Evolutionary conservation across 1,140 invertebrate species (phyloP), one percentile per base, ranked within the genome.

Genomic region (Nautilus pompilius): DNA sequence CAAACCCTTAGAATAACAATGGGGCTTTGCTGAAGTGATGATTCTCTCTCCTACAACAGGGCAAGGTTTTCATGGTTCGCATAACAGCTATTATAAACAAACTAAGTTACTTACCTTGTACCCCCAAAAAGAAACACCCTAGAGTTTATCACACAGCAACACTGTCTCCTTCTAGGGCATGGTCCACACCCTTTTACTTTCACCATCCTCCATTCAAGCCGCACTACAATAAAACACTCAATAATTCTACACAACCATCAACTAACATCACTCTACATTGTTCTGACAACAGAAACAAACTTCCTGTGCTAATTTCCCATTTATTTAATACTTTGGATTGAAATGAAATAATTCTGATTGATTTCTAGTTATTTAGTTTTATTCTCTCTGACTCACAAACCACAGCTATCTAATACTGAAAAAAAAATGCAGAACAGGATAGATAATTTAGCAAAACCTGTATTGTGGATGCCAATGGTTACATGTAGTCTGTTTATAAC

Each of bases 61-160:
- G n/a, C n/a, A n/a, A n/a, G n/a, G n/a, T n/a, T n/a, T n/a, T n/a
- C n/a, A n/a, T n/a, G n/a, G n/a, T n/a, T n/a, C n/a, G n/a, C n/a
- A n/a, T n/a, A n/a, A n/a, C n/a, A n/a, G n/a, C n/a, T n/a, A n/a
- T n/a, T n/a, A n/a, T n/a, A n/a, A n/a, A n/a, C n/a, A n/a, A n/a
- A n/a, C n/a, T n/a, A n/a, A n/a, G n/a, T n/a, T n/a, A n/a, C 51
- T 55, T 69, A 72, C 71, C 90, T 92, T 58, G 92, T 93, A 46
- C 93, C 93, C 34, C 93, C 93, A 83, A 95, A 95, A 41, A 95
- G 81, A 75, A 88, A 93, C 58, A 93, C 85, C 73, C 87, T 85
- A 67, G 89, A 85, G 22, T 85, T 87, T 67, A 90, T 86, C 4
- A 91, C 82, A 69, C 92, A 83, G 75, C 90, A 92, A 51, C 89